Evolutionary conservation across 1,140 invertebrate genomes (phyloP), one percentile per base, ranked within the genome.

Genomic region (Chironomus tepperi): DNA sequence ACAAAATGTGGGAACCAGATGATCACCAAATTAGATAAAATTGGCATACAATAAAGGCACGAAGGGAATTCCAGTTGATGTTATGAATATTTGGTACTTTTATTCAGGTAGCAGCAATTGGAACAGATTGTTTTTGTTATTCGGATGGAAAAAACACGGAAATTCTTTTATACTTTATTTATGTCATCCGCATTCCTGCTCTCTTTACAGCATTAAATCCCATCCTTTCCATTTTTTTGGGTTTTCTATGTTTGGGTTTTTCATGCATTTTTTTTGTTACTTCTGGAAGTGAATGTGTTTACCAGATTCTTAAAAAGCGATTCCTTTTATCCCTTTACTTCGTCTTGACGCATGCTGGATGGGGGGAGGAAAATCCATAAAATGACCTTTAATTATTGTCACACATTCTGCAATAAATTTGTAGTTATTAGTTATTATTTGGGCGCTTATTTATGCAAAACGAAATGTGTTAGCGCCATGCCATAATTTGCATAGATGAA

Each of bases 1-100:
- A 57, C 47, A 57, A 57, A 57, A 70, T 21, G 9, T 70, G 65
- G 65, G 18, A 19, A 70, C 65, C 65, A 70, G 65, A 70, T 70
- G 65, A 70, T 70, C 19, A 70, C 16, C 16, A 70, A 19, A 57
- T 57, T 57, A 57, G 47, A 57, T 57, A 57, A 57, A 57, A 57
- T 57, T 57, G 47, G 47, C 47, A 57, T 57, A 57, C 24, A 34
- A 34, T 34, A 34, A 34, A 34, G 5, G 24, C 1, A 34, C 1
- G 5, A 34, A 34, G 24, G 5, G 24, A 34, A 34, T 70, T 70
- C 65, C 65, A 70, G 8, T 70, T 6, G 3, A 65, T 43, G 64
- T 65, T 65, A 67, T 12, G 10, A 16, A 67, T 16, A 18, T 18
- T 67, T 67, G 18, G 15, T 47, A 9, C 43, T 43, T 12, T 15